Base-by-base conservation (phyloP, 64 coral and sea anemone species). In the Hydrozoanthus tunicans region DNA sequence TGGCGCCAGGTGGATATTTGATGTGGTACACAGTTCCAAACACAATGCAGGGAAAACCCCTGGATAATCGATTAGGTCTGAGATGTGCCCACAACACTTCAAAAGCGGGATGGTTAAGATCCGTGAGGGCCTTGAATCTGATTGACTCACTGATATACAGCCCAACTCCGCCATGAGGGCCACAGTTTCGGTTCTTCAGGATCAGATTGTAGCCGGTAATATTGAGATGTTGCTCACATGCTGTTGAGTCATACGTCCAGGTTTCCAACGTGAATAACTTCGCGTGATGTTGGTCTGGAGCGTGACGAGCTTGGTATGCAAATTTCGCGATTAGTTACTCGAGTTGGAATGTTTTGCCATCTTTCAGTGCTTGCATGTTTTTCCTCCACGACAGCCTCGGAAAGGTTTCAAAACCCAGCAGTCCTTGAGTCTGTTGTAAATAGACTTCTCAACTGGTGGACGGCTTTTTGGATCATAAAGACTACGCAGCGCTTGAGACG, bases 81-180 rank as follows among this genome's bases (percentile, higher is more conserved):
- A 94, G 86, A 65, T 43, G 25, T 32, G 70, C 24, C 23, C 70
- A 73, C 70, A 73, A 8, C 70, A 32, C 70, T 73, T 73, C n/a
- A 73, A 4, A 32, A 10, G 85, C 23, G 56, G 86, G 93, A 73
- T 32, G 7, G 13, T 32, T 27, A 73, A 72, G 23, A 7, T 72
- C 20, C 24, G 70, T 72, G 32, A 91, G 51, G 53, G 93, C 89
- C 73, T 94, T 94, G 56, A 86, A 94, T 89, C 82, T 94, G 71
- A 94, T 85, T 8, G 4, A 55, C 52, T 17, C 90, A 59, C 90
- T 84, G 56, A 91, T 85, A 58, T 94, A 90, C 74, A 83, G 65
- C 24, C 64, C 81, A 17, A 92, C 81, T 0, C 91, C 81, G 11
- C 71, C 81, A 55, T 92, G 91, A 65, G 86, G 76, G 62, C 81